Percentiles rank a stretch among this genome's conserved stretches.
phyloP scores from a whole-genome alignment of 1,140 invertebrate genomes.

The Potamilus streckersoni region DNA sequence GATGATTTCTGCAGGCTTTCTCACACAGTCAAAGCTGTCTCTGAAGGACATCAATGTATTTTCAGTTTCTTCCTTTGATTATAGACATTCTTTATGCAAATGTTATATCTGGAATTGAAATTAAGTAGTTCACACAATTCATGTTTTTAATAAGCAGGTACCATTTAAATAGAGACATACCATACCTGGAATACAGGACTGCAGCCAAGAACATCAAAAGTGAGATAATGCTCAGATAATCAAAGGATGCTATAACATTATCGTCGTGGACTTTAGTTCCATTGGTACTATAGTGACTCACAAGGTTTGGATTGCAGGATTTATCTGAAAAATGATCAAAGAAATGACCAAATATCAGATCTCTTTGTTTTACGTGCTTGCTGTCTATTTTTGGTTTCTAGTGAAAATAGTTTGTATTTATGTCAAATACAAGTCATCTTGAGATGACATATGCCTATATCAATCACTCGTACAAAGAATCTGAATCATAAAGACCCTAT shows the following conservation, averaged over 20 bases:
- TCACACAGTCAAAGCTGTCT: no score
- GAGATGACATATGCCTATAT: no score
- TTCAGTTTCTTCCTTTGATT: not conserved
- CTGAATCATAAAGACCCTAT: not conserved
- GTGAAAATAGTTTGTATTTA: not conserved
- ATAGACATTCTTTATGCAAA: not conserved
- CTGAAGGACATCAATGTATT: not conserved
- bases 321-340: slow-evolving; percentile 70
- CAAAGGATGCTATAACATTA: slow-evolving; percentile 34
- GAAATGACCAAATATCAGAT: not conserved
- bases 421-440: not conserved
- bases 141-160: not conserved
- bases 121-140: not conserved
- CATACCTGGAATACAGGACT: slow-evolving; percentile 88
- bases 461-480: not conserved
- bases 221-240: slow-evolving; percentile 81
- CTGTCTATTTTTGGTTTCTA: not conserved
- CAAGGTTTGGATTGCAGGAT: slow-evolving; percentile 80
- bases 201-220: slow-evolving; percentile 94
- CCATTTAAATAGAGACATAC: not conserved
- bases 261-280: no score
- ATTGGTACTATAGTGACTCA: slow-evolving; percentile 20
- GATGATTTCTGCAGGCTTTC: no score
- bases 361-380: not conserved
- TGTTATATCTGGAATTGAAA: not conserved